Percentiles rank a stretch among this genome's conserved stretches.
phyloP scores from a whole-genome alignment of 2,113 vertebrate species.

The Penelope pileata region DNA sequence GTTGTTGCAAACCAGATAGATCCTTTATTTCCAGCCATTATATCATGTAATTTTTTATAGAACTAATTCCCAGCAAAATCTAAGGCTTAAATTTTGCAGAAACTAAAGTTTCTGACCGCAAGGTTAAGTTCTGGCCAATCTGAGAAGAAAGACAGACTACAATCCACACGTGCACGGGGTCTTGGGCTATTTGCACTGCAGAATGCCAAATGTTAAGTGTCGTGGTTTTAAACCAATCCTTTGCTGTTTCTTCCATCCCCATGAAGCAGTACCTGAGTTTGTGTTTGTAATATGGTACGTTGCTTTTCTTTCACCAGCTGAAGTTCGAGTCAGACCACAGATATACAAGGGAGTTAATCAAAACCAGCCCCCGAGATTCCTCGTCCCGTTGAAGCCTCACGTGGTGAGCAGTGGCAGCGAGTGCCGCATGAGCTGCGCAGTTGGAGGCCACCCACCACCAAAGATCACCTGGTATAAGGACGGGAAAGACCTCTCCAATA shows the following conservation, averaged over 20 bases:
- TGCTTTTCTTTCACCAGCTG: constrained; percentile 66
- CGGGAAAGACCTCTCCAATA: constrained; percentile 75
- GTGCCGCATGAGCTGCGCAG: constrained; percentile 89
- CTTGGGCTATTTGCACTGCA: not conserved
- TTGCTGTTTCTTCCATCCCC: not conserved
- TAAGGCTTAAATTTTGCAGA: not conserved
- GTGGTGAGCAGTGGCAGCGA: constrained; percentile 82
- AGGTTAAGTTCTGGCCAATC: not conserved
- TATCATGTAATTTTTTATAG: not conserved
- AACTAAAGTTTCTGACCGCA: not conserved
- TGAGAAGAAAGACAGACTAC: not conserved
- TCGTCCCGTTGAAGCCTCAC: constrained; percentile 81
- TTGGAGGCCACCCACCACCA: constrained; percentile 82
- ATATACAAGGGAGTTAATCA: constrained; percentile 68
- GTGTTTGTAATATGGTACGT: not conserved
- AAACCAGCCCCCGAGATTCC: constrained; percentile 78
- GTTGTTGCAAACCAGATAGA: not conserved
- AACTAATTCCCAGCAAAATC: not conserved
- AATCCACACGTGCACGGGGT: not conserved
- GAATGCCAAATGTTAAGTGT: not conserved
- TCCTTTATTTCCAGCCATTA: not conserved
- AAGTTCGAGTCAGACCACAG: constrained; percentile 56
- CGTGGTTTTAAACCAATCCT: not conserved
- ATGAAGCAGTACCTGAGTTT: not conserved
- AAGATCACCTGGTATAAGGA: constrained; percentile 86